Evolutionary conservation across 2,113 vertebrate genomes (phyloP).

Genomic region (Nestor notabilis): DNA sequence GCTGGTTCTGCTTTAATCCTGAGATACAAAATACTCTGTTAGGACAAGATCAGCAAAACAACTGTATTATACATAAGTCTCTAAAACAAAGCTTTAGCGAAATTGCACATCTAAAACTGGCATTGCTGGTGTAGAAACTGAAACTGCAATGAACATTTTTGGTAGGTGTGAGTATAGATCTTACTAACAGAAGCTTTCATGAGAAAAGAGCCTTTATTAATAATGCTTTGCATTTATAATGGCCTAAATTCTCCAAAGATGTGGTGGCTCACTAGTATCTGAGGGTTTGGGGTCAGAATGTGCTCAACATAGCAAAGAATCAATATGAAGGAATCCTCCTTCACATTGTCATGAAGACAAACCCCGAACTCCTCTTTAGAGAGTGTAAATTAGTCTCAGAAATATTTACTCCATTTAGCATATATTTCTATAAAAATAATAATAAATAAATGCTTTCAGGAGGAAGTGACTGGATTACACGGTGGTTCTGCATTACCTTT

Average conservation of each 20-base stretch:
- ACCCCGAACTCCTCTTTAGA: background rate
- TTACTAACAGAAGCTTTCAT: background rate
- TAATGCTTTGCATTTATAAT: background rate
- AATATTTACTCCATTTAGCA: background rate
- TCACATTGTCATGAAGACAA: background rate
- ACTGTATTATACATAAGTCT: background rate
- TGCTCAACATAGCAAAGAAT: background rate
- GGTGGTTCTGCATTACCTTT: background rate
- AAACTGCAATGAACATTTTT: background rate
- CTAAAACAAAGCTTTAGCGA: background rate
- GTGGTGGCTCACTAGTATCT: background rate
- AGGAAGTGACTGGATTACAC: background rate
- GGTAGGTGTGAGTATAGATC: background rate
- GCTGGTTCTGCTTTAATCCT: background rate
- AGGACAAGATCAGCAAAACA: background rate
- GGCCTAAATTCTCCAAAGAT: background rate
- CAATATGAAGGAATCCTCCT: background rate
- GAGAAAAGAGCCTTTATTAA: background rate
- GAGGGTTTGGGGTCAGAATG: background rate
- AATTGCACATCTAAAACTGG: background rate
- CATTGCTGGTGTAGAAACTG: background rate
- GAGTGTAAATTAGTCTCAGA: background rate
- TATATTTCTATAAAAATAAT: background rate
- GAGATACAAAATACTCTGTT: background rate
- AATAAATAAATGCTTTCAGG: background rate